phyloP scores from a whole-genome alignment of 2,797 vertebrate genomes.

The Neopelma chrysocephalum region DNA sequence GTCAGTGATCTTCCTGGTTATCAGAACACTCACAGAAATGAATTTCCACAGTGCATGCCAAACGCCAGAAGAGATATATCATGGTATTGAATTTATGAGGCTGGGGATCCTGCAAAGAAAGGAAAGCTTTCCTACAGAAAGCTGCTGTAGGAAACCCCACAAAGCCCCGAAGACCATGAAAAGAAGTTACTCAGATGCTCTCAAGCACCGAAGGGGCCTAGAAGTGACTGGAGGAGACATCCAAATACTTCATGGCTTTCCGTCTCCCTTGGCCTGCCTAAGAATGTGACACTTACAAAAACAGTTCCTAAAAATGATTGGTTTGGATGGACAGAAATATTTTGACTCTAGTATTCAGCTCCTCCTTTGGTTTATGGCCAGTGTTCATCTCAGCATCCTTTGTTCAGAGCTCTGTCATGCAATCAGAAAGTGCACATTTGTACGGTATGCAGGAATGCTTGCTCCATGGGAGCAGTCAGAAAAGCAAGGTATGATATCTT shows the following conservation, averaged over 20 bases:
- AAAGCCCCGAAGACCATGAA: neutral
- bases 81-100: neutral
- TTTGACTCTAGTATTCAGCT: neutral
- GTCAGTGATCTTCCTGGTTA: neutral
- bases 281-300: neutral
- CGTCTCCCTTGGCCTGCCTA: accelerated
- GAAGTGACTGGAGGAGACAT: neutral
- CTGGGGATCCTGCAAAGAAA: neutral
- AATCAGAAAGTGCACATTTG: neutral
- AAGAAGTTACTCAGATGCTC: neutral
- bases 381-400: neutral
- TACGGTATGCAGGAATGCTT: neutral
- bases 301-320: neutral
- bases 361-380: neutral
- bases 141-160: neutral
- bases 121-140: too few species aligned
- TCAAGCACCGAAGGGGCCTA: neutral
- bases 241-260: neutral
- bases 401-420: neutral
- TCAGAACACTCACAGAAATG: neutral
- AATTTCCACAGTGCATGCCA: neutral
- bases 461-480: accelerated
- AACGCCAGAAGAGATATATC: neutral
- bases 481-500: neutral
- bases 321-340: neutral